These are phyloP conservation scores for Pogonus chalceus DNA, from an alignment of 1,140 invertebrate genomes.

Conservation along the genomic window DNA sequence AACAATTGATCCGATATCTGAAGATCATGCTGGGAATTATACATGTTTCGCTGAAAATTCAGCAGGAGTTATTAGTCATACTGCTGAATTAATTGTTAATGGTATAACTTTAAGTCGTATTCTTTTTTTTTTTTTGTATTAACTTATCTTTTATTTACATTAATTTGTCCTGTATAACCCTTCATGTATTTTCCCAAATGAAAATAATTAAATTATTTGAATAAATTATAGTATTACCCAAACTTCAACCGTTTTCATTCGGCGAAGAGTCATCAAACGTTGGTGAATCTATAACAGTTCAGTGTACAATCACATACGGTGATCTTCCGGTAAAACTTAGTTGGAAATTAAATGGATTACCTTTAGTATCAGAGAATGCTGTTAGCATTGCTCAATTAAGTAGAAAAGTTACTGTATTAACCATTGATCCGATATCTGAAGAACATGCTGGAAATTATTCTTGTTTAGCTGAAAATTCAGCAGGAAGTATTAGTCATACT, in stretches of 20 bases:
- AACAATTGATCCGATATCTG: slow-evolving; percentile 35
- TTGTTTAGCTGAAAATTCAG: slow-evolving; percentile 45
- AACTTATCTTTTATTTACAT: slow-evolving; percentile 10
- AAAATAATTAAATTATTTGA: too few relatives aligned
- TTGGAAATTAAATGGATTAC: slow-evolving; percentile 49
- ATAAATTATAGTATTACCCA: slow-evolving; percentile 43
- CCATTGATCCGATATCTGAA: slow-evolving; percentile 35
- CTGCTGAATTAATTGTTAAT: slow-evolving; percentile 46
- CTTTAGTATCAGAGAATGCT: slow-evolving; percentile 20
- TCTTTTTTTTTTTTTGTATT: neutral
- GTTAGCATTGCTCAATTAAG: slow-evolving; percentile 15
- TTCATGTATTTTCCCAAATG: neutral
- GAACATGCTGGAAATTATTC: slow-evolving; percentile 47
- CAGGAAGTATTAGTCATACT: slow-evolving; percentile 38
- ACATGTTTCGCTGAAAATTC: slow-evolving; percentile 47
- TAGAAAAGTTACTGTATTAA: slow-evolving; percentile 27
- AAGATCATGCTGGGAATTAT: slow-evolving; percentile 43
- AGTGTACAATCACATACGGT: slow-evolving; percentile 53
- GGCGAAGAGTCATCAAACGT: slow-evolving; percentile 47
- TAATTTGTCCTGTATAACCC: slow-evolving; percentile 23
- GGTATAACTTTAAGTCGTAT: slow-evolving; percentile 33
- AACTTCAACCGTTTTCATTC: slow-evolving; percentile 51
- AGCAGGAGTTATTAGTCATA: slow-evolving; percentile 39
- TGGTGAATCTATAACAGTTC: slow-evolving; percentile 49
- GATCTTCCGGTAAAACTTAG: slow-evolving; percentile 51